Evolutionary conservation across 2,113 vertebrate genomes (phyloP).

Genomic region (Desmodus rotundus): DNA sequence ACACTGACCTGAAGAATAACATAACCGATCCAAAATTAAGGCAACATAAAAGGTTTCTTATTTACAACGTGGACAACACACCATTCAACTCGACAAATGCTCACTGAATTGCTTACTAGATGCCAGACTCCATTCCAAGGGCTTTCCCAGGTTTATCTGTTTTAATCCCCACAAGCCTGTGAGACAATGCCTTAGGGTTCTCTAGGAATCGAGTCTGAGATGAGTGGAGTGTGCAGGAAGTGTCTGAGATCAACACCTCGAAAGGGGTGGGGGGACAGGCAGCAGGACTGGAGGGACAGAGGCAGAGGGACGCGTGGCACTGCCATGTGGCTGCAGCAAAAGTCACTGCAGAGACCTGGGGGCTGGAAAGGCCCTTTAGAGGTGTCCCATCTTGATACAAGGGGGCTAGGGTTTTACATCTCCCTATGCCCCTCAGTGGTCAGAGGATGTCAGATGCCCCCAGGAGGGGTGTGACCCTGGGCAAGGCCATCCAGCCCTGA

Average conservation of each 20-base stretch:
- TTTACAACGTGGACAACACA: not conserved
- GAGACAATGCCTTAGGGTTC: not conserved
- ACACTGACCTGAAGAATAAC: not conserved
- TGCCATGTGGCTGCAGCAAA: not conserved
- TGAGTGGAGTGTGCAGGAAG: not conserved
- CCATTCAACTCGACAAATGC: not conserved
- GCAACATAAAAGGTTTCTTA: not conserved
- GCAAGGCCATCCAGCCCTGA: not conserved
- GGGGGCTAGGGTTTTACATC: not conserved
- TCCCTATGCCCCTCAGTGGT: fast-evolving
- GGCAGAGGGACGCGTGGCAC: fast-evolving
- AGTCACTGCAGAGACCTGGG: not conserved
- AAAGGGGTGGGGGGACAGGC: not conserved
- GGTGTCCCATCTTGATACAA: not conserved
- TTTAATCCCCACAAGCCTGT: not conserved
- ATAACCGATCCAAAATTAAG: not conserved
- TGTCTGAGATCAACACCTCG: not conserved
- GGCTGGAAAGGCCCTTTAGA: not conserved
- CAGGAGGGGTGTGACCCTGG: not conserved
- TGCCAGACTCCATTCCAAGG: not conserved
- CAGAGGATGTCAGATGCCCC: not conserved
- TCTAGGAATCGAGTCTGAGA: not conserved
- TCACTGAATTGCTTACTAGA: not conserved
- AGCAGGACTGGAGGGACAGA: too few relatives aligned
- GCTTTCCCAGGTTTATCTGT: not conserved